phyloP scores from a whole-genome alignment of 1,140 invertebrate genomes.

The Trichonephila clavipes region DNA sequence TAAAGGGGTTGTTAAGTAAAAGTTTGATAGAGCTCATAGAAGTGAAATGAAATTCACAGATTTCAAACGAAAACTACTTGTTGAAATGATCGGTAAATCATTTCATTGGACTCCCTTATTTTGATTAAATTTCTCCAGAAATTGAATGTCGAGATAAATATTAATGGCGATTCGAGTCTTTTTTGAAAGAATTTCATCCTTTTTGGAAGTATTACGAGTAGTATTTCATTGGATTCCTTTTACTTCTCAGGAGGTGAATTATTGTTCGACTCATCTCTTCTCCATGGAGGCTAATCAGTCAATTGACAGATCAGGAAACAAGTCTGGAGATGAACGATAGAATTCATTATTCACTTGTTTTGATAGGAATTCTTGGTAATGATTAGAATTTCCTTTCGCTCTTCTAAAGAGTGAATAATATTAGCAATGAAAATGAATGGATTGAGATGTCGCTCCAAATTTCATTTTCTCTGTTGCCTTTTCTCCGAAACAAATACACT shows the following conservation, averaged over 20 bases:
- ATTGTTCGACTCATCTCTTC: neutral
- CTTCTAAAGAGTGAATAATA: neutral
- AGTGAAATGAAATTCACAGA: too few relatives aligned
- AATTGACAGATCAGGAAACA: neutral
- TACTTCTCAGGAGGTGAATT: neutral
- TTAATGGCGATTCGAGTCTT: neutral
- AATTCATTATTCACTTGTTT: conserved; percentile 31
- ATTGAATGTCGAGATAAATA: neutral
- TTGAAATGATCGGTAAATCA: too few relatives aligned
- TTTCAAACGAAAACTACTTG: too few relatives aligned
- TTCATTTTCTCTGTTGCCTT: neutral
- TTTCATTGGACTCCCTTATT: too few relatives aligned
- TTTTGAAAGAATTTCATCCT: neutral
- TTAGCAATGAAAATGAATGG: conserved; percentile 1
- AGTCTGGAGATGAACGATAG: neutral
- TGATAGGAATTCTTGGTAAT: conserved; percentile 12
- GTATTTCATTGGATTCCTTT: neutral
- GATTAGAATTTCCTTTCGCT: neutral
- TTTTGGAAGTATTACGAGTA: neutral
- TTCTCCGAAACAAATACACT: neutral
- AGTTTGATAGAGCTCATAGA: too few relatives aligned
- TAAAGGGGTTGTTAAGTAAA: too few relatives aligned
- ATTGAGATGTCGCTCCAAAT: neutral
- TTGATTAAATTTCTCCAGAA: neutral
- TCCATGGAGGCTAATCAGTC: neutral